A percentile compares a stretch with the other conserved stretches of the same genome.
Conservation (phyloP, 2,113 vertebrate genomes). For the Bolborhynchus lineola region DNA sequence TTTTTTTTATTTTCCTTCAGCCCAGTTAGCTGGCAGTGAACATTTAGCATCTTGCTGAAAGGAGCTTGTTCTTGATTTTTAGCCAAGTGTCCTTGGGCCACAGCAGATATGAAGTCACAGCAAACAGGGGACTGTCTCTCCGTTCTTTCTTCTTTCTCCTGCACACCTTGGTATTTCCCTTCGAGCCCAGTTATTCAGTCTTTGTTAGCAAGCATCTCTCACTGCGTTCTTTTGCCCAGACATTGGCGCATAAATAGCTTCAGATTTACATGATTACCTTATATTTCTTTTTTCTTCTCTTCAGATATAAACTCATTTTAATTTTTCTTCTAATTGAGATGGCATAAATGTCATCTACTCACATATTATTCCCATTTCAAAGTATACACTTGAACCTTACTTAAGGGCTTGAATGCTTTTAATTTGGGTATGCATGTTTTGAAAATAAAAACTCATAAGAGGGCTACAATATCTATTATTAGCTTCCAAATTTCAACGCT, state of each 20-base stretch:
- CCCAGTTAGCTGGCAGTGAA: background rate
- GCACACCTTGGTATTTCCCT: background rate
- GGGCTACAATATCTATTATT: background rate
- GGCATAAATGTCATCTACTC: background rate
- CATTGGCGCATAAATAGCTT: background rate
- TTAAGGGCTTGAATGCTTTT: background rate
- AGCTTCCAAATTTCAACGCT: background rate
- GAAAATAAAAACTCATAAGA: constrained; percentile 19
- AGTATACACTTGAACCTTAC: background rate
- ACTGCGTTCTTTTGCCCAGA: background rate
- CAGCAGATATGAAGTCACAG: background rate
- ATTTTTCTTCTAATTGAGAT: constrained; percentile 8
- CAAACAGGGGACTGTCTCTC: background rate
- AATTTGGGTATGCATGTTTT: background rate
- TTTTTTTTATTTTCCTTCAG: background rate
- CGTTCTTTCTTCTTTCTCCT: background rate
- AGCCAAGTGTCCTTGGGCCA: background rate
- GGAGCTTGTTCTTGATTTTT: background rate
- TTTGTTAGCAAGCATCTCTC: background rate
- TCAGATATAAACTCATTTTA: constrained; percentile 5
- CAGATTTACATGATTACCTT: background rate
- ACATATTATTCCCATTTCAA: background rate
- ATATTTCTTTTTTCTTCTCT: background rate
- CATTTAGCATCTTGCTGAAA: background rate
- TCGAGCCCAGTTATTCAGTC: background rate